Evolutionary conservation across 2,113 vertebrate species (phyloP).

Genomic region (Fregata magnificens): DNA sequence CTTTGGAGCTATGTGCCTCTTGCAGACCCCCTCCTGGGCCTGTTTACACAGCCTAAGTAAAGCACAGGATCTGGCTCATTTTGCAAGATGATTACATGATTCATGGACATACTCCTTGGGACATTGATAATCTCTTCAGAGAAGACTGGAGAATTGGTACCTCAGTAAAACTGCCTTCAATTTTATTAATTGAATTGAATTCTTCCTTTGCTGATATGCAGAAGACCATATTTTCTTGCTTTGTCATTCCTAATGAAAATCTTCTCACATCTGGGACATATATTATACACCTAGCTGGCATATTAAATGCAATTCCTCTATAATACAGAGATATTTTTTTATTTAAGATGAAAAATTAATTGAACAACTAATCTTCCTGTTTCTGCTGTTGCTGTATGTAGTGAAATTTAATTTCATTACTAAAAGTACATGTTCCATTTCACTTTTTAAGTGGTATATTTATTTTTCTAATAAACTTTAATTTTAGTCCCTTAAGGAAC

Average conservation of each 20-base stretch:
- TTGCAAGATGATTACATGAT: not conserved
- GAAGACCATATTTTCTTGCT: not conserved
- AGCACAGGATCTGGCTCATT: not conserved
- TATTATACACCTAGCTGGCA: not conserved
- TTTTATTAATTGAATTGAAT: not conserved
- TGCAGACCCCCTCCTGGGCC: not conserved
- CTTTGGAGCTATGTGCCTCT: not conserved
- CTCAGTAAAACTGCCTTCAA: not conserved
- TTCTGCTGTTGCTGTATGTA: not conserved
- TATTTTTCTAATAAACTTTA: slow-evolving; percentile 26
- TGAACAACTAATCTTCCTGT: not conserved
- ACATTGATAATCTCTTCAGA: not conserved
- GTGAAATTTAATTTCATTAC: slow-evolving; percentile 8
- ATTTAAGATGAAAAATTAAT: slow-evolving; percentile 31
- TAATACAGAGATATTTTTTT: not conserved
- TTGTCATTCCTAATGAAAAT: not conserved
- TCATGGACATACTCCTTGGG: not conserved
- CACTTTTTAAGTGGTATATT: not conserved
- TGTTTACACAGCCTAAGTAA: not conserved
- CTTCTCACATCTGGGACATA: not conserved
- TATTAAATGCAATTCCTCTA: not conserved
- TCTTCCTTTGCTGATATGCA: not conserved
- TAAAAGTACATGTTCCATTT: not conserved
- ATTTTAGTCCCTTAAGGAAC: not conserved
- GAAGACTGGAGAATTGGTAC: not conserved